These are phyloP conservation scores for Zaprionus nigranus DNA, from an alignment of 1,140 invertebrate genomes.

Conservation along the genomic window DNA sequence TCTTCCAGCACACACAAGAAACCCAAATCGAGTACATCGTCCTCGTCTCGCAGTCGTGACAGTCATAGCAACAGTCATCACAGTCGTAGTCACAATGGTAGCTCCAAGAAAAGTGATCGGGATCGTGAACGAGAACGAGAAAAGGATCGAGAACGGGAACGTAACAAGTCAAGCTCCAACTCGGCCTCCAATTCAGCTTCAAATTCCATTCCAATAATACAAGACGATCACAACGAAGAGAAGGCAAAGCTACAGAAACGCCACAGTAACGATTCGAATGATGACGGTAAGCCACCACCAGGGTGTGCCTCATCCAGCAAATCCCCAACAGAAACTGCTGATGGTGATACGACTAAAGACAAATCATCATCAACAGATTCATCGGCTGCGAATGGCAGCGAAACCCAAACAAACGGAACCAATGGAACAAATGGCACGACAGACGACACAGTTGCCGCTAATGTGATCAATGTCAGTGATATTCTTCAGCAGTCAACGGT, in stretches of 20 bases:
- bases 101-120: conserved; percentile 50
- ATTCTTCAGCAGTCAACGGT: conserved; percentile 67
- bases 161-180: conserved; percentile 58
- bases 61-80: conserved; percentile 47
- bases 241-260: conserved; percentile 64
- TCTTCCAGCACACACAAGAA: conserved; percentile 59
- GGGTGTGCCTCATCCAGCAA: conserved; percentile 17
- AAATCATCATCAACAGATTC: conserved; percentile 18
- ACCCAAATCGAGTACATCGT: conserved; percentile 69
- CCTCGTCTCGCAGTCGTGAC: conserved; percentile 52
- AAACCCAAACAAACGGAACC: conserved; percentile 43
- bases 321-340: conserved; percentile 11
- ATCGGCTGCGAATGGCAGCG: conserved; percentile 47
- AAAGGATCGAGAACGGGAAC: conserved; percentile 9
- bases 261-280: conserved; percentile 75
- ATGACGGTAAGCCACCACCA: conserved; percentile 64
- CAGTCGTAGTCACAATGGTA: conserved; percentile 58
- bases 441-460: conserved; percentile 24
- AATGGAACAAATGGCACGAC: conserved; percentile 48
- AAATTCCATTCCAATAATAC: conserved; percentile 32
- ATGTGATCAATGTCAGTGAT: conserved; percentile 67
- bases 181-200: conserved; percentile 33
- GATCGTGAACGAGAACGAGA: conserved; percentile 51
- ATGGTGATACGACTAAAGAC: conserved; percentile 15
- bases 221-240: conserved; percentile 69